These are phyloP conservation scores for Melanotaenia maccullochi DNA, from an alignment of 2,797 vertebrate genomes.

Conservation along the genomic window DNA sequence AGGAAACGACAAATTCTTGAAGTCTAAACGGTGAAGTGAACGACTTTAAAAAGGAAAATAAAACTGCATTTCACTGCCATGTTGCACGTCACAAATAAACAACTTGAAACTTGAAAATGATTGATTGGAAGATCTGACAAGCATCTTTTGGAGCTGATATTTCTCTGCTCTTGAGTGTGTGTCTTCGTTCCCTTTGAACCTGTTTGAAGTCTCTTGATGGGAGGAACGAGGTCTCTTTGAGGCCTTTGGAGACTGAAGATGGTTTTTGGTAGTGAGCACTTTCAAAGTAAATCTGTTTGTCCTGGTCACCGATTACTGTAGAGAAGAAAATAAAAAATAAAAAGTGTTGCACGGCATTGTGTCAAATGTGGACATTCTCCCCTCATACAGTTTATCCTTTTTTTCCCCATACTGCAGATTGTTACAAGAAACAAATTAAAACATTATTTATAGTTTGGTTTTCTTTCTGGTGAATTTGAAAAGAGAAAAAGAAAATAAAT, in stretches of 20 bases:
- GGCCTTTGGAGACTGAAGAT: neutral
- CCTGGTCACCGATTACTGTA: neutral
- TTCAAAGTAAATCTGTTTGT: neutral
- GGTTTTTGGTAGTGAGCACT: neutral
- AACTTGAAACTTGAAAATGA: neutral
- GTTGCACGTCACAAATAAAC: no score
- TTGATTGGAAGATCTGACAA: neutral
- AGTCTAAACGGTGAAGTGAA: no score
- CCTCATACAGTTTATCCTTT: neutral
- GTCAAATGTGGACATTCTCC: neutral
- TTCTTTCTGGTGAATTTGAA: neutral
- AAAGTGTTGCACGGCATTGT: neutral
- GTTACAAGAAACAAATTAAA: no score
- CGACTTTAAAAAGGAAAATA: no score
- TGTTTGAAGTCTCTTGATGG: neutral
- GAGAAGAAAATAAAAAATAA: neutral
- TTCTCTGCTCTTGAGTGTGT: neutral
- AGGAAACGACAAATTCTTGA: no score
- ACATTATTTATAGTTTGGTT: neutral
- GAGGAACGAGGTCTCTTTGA: neutral
- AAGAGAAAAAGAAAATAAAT: neutral
- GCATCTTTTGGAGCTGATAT: neutral
- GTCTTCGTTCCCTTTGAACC: neutral
- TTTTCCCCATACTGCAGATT: neutral
- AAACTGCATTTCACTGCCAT: no score